Conservation (phyloP, 2,888 invertebrate species). For the Leptinotarsa haldemani region DNA sequence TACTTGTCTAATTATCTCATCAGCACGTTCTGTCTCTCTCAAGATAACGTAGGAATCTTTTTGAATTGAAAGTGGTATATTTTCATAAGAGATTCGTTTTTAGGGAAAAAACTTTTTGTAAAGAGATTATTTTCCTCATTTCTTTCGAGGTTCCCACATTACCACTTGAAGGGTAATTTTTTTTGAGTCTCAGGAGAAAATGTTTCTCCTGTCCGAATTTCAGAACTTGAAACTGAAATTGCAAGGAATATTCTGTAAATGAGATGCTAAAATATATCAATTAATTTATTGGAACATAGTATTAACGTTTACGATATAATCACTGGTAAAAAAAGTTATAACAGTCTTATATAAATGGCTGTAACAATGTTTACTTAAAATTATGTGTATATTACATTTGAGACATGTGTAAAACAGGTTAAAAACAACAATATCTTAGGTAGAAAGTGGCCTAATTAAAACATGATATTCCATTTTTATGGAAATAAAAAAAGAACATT, state of each 20-base stretch:
- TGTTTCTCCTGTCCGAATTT: too few species aligned
- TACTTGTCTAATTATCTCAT: too few species aligned
- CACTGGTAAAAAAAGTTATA: slow-evolving; percentile 35
- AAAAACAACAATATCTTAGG: slow-evolving; percentile 20
- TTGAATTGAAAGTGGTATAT: too few species aligned
- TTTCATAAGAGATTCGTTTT: too few species aligned
- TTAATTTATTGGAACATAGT: slow-evolving; percentile 24
- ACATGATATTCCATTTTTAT: neutral
- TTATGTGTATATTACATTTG: slow-evolving; percentile 33
- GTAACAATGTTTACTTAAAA: slow-evolving; percentile 37
- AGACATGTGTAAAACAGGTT: slow-evolving; percentile 22
- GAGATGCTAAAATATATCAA: neutral
- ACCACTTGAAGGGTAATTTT: too few species aligned
- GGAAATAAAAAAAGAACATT: slow-evolving; percentile 12
- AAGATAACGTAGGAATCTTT: too few species aligned
- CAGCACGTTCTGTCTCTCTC: too few species aligned
- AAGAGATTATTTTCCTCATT: too few species aligned
- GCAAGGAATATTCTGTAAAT: neutral
- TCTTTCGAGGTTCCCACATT: too few species aligned
- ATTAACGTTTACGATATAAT: slow-evolving; percentile 33
- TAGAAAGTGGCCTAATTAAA: slow-evolving; percentile 19
- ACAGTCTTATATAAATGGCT: slow-evolving; percentile 41
- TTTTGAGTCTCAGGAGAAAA: too few species aligned
- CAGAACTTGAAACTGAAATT: too few species aligned
- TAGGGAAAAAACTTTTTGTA: too few species aligned